phyloP scores from a whole-genome alignment of 2,797 vertebrate species.

The Apogon talboti region DNA sequence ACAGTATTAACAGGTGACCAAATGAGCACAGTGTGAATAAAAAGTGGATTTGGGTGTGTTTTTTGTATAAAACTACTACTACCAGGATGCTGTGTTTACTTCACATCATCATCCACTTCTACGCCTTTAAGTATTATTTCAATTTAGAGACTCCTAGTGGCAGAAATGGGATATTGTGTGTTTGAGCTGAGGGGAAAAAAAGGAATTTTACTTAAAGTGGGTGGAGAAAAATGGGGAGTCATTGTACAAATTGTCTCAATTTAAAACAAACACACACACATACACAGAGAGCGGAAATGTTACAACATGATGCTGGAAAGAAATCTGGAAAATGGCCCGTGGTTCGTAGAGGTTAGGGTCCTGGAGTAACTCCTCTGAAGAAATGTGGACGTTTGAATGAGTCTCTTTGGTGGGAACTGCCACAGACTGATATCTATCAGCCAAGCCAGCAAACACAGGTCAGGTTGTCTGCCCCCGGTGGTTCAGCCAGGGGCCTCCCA shows the following conservation, averaged over 20 bases:
- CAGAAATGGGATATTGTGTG: conserved; percentile 4
- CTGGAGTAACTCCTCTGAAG: conserved; percentile 42
- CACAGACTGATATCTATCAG: conserved; percentile 66
- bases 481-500: conserved; percentile 49
- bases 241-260: neutral
- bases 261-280: conserved; percentile 19
- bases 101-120: no score
- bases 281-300: conserved; percentile 40
- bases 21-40: no score
- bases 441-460: conserved; percentile 50
- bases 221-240: neutral
- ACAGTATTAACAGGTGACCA: no score
- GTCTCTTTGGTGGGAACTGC: conserved; percentile 67
- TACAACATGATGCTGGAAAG: conserved; percentile 30
- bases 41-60: no score
- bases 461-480: conserved; percentile 46
- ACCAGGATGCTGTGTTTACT: no score
- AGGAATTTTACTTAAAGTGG: no score
- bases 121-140: no score
- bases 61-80: no score
- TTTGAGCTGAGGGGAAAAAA: no score
- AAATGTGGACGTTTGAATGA: conserved; percentile 46
- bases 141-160: no score
- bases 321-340: conserved; percentile 49
- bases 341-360: conserved; percentile 21